phyloP scores from a whole-genome alignment of 2,888 invertebrate species.

The Polymixis flavicincta region DNA sequence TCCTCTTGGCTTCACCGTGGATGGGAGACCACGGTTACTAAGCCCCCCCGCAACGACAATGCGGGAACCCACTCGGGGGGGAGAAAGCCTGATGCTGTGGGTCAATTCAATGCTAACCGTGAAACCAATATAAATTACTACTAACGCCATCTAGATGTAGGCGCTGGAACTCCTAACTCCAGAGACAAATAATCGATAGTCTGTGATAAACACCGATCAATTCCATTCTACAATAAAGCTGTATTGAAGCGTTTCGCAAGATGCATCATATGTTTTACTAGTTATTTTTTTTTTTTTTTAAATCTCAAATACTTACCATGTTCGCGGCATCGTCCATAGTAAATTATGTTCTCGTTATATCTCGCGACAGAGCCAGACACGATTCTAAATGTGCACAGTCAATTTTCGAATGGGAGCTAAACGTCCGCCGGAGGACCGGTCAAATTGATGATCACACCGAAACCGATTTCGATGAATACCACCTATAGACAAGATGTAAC shows the following conservation, averaged over 20 bases:
- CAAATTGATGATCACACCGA: background rate
- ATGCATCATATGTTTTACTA: background rate
- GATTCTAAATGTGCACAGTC: background rate
- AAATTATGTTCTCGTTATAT: background rate
- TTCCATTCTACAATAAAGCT: background rate
- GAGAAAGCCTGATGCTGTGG: too few species aligned
- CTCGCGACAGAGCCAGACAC: background rate
- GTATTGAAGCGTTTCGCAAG: background rate
- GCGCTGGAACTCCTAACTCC: background rate
- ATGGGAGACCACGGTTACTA: too few species aligned
- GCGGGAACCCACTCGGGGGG: too few species aligned
- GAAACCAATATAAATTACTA: background rate
- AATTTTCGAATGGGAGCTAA: background rate
- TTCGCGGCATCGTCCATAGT: too few species aligned
- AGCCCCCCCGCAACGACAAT: too few species aligned
- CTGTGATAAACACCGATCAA: background rate
- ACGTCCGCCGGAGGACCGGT: background rate
- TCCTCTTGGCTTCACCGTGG: too few species aligned
- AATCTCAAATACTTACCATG: background rate
- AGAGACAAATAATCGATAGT: background rate
- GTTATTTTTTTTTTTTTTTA: background rate
- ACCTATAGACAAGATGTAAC: background rate
- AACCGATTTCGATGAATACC: background rate
- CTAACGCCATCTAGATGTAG: conserved; percentile 31
- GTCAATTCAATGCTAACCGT: background rate